These are phyloP conservation scores for Muntiacus reevesi DNA, from an alignment of 2,113 vertebrate species.

Conservation along the genomic window DNA sequence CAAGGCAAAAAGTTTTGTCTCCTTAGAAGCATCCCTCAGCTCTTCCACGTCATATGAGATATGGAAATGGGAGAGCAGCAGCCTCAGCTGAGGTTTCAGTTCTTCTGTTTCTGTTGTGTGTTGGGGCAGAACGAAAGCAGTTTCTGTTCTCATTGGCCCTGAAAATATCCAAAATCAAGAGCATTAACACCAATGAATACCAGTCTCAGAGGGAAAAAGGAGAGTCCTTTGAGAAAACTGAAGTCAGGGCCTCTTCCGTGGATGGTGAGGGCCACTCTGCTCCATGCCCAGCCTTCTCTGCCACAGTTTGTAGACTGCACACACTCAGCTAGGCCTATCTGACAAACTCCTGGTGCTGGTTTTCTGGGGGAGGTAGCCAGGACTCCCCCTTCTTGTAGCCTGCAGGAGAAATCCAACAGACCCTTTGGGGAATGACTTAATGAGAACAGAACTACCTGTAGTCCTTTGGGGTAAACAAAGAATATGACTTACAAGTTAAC, in stretches of 20 bases:
- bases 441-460: background rate
- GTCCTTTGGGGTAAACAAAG: background rate
- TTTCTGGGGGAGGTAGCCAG: background rate
- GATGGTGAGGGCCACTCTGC: background rate
- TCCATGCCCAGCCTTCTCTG: background rate
- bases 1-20: constrained; percentile 81
- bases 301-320: background rate
- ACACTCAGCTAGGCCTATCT: no score
- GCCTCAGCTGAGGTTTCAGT: constrained; percentile 77
- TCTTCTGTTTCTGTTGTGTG: constrained; percentile 69
- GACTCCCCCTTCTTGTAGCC: background rate
- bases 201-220: background rate
- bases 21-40: constrained; percentile 75
- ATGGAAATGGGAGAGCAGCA: constrained; percentile 77
- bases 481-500: background rate
- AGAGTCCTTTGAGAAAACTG: background rate
- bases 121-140: constrained; percentile 49
- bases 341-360: background rate
- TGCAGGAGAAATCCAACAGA: background rate
- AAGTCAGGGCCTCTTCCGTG: background rate
- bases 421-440: background rate
- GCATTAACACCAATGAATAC: background rate
- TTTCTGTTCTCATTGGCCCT: constrained; percentile 43
- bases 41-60: constrained; percentile 68
- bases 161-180: constrained; percentile 42